Percentiles rank a stretch among this genome's conserved stretches.
These are phyloP conservation scores for Hirtodrosophila trivittata DNA, from an alignment of 2,888 invertebrate species.

Conservation along the genomic window DNA sequence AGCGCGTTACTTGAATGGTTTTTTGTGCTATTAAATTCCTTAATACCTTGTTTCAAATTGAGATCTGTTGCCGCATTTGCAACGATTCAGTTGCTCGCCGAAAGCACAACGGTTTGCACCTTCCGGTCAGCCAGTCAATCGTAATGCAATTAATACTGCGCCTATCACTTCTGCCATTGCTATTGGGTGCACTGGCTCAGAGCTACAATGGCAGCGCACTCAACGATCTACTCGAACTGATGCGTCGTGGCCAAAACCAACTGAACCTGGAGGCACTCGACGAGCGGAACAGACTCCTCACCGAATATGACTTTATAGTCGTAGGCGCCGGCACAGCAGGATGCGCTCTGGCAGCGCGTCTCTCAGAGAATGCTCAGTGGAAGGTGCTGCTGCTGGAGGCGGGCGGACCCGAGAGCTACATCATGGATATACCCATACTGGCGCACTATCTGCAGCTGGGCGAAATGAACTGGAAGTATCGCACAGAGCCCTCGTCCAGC, in stretches of 20 bases:
- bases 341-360: slow-evolving; percentile 89
- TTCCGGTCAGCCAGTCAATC: not conserved
- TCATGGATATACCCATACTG: slow-evolving; percentile 90
- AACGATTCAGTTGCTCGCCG: slow-evolving; percentile 24
- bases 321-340: slow-evolving; percentile 93
- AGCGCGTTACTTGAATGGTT: not conserved
- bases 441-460: slow-evolving; percentile 89
- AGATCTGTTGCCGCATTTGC: slow-evolving; percentile 3
- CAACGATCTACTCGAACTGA: slow-evolving; percentile 57
- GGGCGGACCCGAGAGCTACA: slow-evolving; percentile 87
- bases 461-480: slow-evolving; percentile 92
- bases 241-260: slow-evolving; percentile 73
- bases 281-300: slow-evolving; percentile 49
- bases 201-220: slow-evolving; percentile 36
- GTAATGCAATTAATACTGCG: slow-evolving; percentile 6
- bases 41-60: not conserved
- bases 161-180: not conserved
- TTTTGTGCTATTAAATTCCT: slow-evolving; percentile 3
- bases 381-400: slow-evolving; percentile 89
- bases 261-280: slow-evolving; percentile 71
- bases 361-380: slow-evolving; percentile 88
- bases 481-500: slow-evolving; percentile 88
- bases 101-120: slow-evolving; percentile 4
- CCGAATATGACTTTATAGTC: slow-evolving; percentile 90
- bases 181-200: slow-evolving; percentile 13